A percentile compares a stretch with the other conserved stretches of the same genome.
phyloP scores from a whole-genome alignment of 2,797 vertebrate species.

The Poeciliopsis infans region DNA sequence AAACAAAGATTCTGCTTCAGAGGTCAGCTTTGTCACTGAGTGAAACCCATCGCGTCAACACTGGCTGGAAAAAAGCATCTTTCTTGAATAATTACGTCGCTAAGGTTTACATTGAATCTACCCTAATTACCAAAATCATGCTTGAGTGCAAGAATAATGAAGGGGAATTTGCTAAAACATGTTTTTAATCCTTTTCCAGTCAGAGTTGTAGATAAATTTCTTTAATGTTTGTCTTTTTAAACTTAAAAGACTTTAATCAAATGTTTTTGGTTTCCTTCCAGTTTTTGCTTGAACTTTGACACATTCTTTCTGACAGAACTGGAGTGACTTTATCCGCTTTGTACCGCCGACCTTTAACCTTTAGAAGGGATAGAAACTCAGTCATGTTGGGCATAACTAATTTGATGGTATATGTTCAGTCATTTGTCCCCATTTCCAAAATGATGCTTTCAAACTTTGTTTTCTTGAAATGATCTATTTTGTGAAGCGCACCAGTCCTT shows the following conservation, averaged over 20 bases:
- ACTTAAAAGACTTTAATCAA: background rate
- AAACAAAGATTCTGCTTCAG: constrained; percentile 2
- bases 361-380: background rate
- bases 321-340: background rate
- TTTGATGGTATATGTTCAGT: background rate
- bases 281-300: background rate
- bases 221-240: background rate
- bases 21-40: background rate
- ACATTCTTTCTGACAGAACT: background rate
- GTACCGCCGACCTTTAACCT: background rate
- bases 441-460: background rate
- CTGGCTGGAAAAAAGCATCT: background rate
- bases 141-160: background rate
- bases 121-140: background rate
- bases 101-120: background rate
- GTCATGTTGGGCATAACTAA: background rate
- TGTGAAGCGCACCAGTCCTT: background rate
- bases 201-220: background rate
- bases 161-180: background rate
- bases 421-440: background rate
- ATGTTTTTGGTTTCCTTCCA: background rate
- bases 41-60: background rate
- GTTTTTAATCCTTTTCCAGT: background rate
- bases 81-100: background rate
- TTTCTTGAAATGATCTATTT: background rate